phyloP scores from a whole-genome alignment of 2,888 invertebrate species.

The Agrilus biguttatus region DNA sequence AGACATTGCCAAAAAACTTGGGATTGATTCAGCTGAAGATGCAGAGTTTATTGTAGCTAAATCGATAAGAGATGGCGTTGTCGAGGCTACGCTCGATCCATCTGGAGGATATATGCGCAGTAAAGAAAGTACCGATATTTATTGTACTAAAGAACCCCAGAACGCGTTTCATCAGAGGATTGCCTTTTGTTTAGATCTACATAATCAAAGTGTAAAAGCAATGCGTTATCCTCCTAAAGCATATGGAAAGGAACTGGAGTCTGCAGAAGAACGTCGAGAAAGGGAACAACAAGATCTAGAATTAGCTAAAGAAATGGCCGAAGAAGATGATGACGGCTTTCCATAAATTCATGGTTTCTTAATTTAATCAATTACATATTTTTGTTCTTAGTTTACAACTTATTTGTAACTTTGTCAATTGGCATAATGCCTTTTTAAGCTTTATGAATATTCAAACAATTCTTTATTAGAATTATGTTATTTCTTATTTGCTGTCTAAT shows the following conservation, averaged over 20 bases:
- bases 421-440: too few relatives aligned
- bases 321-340: slow-evolving; percentile 93
- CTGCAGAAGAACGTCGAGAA: slow-evolving; percentile 90
- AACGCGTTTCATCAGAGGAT: slow-evolving; percentile 94
- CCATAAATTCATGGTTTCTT: slow-evolving; percentile 24
- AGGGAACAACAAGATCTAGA: slow-evolving; percentile 96
- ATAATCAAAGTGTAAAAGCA: slow-evolving; percentile 98
- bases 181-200: slow-evolving; percentile 91
- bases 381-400: too few relatives aligned
- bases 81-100: slow-evolving; percentile 93
- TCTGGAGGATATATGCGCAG: slow-evolving; percentile 94
- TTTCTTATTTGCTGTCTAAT: too few relatives aligned
- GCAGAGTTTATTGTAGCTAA: slow-evolving; percentile 98
- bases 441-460: too few relatives aligned
- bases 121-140: slow-evolving; percentile 92
- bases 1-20: slow-evolving; percentile 88
- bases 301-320: slow-evolving; percentile 99
- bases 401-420: too few relatives aligned
- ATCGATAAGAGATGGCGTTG: slow-evolving; percentile 94
- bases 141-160: slow-evolving; percentile 92
- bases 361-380: too few relatives aligned
- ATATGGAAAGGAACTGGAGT: slow-evolving; percentile 95
- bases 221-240: slow-evolving; percentile 99
- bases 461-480: too few relatives aligned
- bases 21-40: slow-evolving; percentile 90